phyloP scores from a whole-genome alignment of 2,797 vertebrate species.

The Heteromormyrus szaboi region DNA sequence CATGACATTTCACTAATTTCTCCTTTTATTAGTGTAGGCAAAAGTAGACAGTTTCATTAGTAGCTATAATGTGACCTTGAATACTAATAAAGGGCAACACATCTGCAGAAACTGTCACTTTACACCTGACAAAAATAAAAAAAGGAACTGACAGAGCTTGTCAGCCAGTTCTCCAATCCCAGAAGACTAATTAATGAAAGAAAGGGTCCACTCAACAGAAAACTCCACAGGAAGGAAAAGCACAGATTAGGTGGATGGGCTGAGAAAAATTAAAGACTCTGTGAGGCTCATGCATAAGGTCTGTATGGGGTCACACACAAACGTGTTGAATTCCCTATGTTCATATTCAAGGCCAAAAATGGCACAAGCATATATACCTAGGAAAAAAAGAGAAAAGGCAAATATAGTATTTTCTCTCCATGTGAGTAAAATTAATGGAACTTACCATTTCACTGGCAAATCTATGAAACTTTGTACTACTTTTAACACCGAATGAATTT shows the following conservation, averaged over 20 bases:
- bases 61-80: neutral
- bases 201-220: neutral
- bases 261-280: neutral
- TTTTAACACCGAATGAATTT: neutral
- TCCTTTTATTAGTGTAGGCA: neutral
- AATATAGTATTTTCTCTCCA: neutral
- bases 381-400: neutral
- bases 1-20: neutral
- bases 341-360: neutral
- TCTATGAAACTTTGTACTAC: neutral
- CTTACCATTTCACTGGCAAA: neutral
- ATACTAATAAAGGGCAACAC: neutral
- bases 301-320: neutral
- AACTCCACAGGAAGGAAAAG: neutral
- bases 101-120: constrained; percentile 47
- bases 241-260: neutral
- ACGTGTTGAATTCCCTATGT: neutral
- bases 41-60: neutral
- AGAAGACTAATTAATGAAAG: constrained; percentile 67
- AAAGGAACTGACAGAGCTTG: constrained; percentile 57
- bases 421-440: neutral
- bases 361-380: neutral
- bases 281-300: neutral
- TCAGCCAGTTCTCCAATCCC: constrained; percentile 58
- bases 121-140: constrained; percentile 64